Base-by-base conservation (phyloP, 2,113 vertebrate genomes). In the Ardeotis arabs region DNA sequence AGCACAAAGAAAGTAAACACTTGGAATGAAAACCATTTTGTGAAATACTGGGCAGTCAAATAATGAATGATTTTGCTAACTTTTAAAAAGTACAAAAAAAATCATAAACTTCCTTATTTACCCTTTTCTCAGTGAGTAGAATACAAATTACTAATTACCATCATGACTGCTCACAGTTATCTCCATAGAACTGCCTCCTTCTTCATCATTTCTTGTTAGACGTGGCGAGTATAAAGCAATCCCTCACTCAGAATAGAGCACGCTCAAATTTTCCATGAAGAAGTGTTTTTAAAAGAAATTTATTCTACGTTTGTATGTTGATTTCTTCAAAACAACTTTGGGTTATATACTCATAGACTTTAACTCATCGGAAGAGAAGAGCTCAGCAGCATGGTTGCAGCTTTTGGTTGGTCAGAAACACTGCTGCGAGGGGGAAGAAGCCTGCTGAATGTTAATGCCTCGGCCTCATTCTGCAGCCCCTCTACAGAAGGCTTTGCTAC, bases 391-490 rank as follows among this genome's bases (percentile, higher is more conserved):
- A 69, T 7, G 2, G 2, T 2, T 44, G 39, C 59, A 86, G 69
- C 29, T 39, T 39, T 45, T 0, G 0, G 33, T 63, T 53, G 37
- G 80, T 49, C 75, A 85, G 78, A 68, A 74, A 27, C 33, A 75
- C 12, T 1, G 7, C 25, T 21, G 47, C 23, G 58, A 44, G 53
- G 72, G 53, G 82, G 64, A 80, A 33, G 0, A 1, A 60, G 74
- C 55, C 68, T 68, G 62, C 12, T 25, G 41, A 45, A 58, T 2
- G 12, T 4, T 49, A 59, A 56, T 8, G 21, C 33, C 64, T 45
- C 35, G 4, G 52, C 37, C 53, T 17, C 1, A 37, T 14, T 0
- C 0, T 1, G 21, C 8, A 0, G 39, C 35, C 41, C 35, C 7
- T 15, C 44, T 64, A 49, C n/a, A 24, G 21, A 63, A 81, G 25